A percentile compares a stretch with the other conserved stretches of the same genome.
phyloP scores from a whole-genome alignment of 2,797 vertebrate genomes.

The Sylvilagus floridanus region DNA sequence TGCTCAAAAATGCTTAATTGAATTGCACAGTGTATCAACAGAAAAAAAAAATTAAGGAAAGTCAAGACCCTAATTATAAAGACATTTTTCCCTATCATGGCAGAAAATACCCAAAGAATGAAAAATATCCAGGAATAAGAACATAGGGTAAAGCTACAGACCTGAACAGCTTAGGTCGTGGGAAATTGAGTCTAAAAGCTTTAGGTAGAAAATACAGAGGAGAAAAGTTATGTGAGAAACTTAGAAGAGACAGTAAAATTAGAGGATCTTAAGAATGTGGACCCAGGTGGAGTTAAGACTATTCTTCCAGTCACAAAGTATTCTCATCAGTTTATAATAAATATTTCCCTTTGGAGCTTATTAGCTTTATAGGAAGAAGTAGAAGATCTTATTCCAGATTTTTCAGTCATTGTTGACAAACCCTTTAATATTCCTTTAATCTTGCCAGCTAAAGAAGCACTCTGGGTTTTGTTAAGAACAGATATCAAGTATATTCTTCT shows the following conservation, averaged over 20 bases:
- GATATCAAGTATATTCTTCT: slow-evolving; percentile 13
- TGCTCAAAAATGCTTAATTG: background rate
- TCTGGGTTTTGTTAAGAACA: slow-evolving; percentile 28
- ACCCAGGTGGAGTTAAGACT: background rate
- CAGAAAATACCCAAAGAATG: background rate
- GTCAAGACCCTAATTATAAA: background rate
- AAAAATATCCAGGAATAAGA: background rate
- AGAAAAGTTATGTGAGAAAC: background rate
- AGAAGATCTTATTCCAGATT: background rate
- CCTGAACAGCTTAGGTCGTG: background rate
- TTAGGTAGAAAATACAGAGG: background rate
- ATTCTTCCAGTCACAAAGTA: background rate
- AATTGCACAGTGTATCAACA: background rate
- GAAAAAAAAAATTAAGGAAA: slow-evolving; percentile 15
- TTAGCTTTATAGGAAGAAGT: slow-evolving; percentile 20
- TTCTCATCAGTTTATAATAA: slow-evolving; percentile 15
- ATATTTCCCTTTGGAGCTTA: background rate
- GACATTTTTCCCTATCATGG: background rate
- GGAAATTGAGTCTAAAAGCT: background rate
- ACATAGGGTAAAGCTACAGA: background rate
- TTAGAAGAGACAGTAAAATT: background rate
- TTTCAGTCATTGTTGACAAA: background rate
- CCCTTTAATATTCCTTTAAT: slow-evolving; percentile 12
- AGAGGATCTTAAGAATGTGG: background rate
- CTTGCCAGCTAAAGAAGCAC: background rate